These are phyloP conservation scores for Echinarachnius parma DNA, from an alignment of 53 echinoderm and acorn worm species.

Conservation along the genomic window DNA sequence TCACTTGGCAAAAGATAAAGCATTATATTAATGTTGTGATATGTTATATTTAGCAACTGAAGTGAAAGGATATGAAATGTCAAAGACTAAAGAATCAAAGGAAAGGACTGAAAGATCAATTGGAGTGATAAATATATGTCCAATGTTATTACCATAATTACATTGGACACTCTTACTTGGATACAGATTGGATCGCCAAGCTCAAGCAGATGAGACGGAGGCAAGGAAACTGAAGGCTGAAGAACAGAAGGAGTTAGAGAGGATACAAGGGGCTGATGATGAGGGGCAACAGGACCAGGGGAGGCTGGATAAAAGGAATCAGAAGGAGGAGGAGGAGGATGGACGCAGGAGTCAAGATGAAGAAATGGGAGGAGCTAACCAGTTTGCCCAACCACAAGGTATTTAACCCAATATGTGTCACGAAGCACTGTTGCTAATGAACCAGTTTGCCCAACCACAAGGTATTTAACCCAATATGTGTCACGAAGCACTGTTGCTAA, in stretches of 20 bases:
- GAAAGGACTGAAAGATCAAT: not conserved
- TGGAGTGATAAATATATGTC: too few species aligned
- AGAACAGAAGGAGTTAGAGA: slow-evolving; percentile 6
- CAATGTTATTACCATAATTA: not conserved
- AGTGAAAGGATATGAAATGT: not conserved
- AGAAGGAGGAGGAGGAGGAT: slow-evolving; percentile 5
- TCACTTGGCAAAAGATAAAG: too few species aligned
- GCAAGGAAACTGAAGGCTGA: not conserved
- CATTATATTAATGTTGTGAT: too few species aligned
- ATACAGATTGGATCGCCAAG: slow-evolving; percentile 11
- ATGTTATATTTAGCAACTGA: not conserved
- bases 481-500: too few species aligned
- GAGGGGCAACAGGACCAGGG: not conserved
- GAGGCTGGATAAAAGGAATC: not conserved
- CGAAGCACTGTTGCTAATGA: too few species aligned
- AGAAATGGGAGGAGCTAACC: slow-evolving; percentile 40
- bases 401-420: too few species aligned
- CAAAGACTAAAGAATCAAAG: not conserved
- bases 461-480: too few species aligned
- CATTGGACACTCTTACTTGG: not conserved
- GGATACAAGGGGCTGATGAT: slow-evolving; percentile 16
- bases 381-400: slow-evolving; percentile 38
- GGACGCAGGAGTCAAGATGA: slow-evolving; percentile 1
- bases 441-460: too few species aligned
- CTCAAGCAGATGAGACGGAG: slow-evolving; percentile 23